Evolutionary conservation across 2,113 vertebrate genomes (phyloP).

Genomic region (Solea solea): DNA sequence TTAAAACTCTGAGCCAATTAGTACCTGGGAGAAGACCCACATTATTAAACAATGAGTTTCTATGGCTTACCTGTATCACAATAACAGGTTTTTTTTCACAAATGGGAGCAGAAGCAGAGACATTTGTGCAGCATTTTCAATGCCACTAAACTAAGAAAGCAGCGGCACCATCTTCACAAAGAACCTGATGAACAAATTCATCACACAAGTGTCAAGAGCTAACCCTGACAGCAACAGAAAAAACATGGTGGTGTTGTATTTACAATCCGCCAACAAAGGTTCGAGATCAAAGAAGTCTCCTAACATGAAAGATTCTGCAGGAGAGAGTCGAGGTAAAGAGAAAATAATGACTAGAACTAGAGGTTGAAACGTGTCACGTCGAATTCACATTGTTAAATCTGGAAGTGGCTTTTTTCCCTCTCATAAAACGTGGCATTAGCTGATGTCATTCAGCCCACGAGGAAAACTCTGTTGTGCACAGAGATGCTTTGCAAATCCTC

Average conservation of each 20-base stretch:
- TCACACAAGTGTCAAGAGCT: slow-evolving; percentile 50
- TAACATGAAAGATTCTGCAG: slow-evolving; percentile 38
- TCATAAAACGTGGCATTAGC: slow-evolving; percentile 48
- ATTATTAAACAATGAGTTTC: slow-evolving; percentile 36
- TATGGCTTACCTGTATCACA: slow-evolving; percentile 26
- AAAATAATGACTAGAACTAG: slow-evolving; percentile 66
- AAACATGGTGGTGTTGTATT: slow-evolving; percentile 47
- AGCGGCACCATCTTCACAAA: slow-evolving; percentile 24
- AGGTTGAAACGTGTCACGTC: slow-evolving; percentile 54
- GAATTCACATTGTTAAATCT: slow-evolving; percentile 39
- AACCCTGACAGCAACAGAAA: slow-evolving; percentile 51
- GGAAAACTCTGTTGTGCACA: slow-evolving; percentile 8
- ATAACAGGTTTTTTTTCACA: slow-evolving; percentile 33
- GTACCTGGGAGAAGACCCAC: slow-evolving; percentile 18
- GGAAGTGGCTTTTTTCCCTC: slow-evolving; percentile 16
- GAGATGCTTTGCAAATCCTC: slow-evolving; percentile 31
- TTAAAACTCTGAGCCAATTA: slow-evolving; percentile 48
- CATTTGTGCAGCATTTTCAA: slow-evolving; percentile 19
- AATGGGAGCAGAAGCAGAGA: slow-evolving; percentile 25
- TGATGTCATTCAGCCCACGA: slow-evolving; percentile 31
- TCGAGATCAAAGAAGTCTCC: slow-evolving; percentile 53
- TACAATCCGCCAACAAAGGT: slow-evolving; percentile 59
- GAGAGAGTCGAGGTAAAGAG: slow-evolving; percentile 43
- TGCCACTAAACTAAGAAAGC: slow-evolving; percentile 34
- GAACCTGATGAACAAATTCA: slow-evolving; percentile 49